These are phyloP conservation scores for Dendrocopos noguchii DNA, from an alignment of 2,113 vertebrate species.

Conservation along the genomic window DNA sequence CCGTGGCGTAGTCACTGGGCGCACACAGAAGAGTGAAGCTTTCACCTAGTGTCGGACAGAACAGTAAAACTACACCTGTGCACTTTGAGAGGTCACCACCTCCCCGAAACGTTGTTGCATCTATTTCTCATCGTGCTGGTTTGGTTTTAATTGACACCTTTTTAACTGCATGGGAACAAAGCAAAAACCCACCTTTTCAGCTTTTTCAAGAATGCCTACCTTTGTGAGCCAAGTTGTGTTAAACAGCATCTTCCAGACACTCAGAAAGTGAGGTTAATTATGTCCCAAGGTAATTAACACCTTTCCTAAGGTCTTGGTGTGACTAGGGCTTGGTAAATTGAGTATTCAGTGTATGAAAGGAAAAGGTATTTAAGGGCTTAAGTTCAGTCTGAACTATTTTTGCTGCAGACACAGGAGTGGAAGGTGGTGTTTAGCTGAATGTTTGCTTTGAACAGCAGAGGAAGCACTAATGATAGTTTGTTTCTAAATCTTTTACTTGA, in stretches of 20 bases:
- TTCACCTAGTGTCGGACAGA: not conserved
- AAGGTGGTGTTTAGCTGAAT: constrained; percentile 1
- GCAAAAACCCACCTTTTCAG: constrained; percentile 9
- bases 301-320: not conserved
- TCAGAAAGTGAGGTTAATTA: constrained; percentile 36
- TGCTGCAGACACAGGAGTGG: constrained; percentile 36
- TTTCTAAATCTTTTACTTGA: constrained; percentile 58
- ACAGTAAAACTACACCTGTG: not conserved
- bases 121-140: constrained; percentile 9
- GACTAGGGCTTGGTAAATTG: not conserved
- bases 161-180: constrained; percentile 66
- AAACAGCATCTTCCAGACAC: not conserved
- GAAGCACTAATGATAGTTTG: constrained; percentile 42
- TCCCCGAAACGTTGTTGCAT: constrained; percentile 32
- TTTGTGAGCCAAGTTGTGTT: constrained; percentile 10
- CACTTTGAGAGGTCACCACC: constrained; percentile 1
- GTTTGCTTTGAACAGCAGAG: not conserved
- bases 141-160: constrained; percentile 48
- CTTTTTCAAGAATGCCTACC: constrained; percentile 35
- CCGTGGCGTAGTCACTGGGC: rapidly evolving
- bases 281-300: not conserved
- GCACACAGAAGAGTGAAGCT: not conserved
- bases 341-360: constrained; percentile 37
- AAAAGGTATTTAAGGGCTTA: constrained; percentile 72
- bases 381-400: constrained; percentile 52